A percentile compares a stretch with the other conserved stretches of the same genome.
phyloP scores from a whole-genome alignment of 2,888 invertebrate species.

The Conistra vaccinii region DNA sequence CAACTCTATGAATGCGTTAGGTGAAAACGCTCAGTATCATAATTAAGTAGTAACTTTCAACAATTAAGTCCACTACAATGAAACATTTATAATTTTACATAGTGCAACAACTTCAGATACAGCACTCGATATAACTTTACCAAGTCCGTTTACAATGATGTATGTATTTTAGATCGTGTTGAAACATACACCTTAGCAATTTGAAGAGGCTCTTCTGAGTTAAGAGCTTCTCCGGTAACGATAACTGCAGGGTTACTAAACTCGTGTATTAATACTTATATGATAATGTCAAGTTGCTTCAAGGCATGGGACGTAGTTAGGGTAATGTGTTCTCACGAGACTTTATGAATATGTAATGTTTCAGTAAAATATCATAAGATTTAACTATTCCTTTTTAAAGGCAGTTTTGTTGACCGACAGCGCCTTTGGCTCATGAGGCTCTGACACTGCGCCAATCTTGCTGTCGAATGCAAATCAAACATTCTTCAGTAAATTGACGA shows the following conservation, averaged over 20 bases:
- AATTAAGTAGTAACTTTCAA: no score
- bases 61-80: no score
- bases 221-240: constrained; percentile 32
- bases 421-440: neutral
- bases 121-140: neutral
- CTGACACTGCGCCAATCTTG: neutral
- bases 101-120: neutral
- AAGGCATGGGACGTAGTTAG: constrained; percentile 39
- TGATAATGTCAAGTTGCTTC: constrained; percentile 48
- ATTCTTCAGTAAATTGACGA: neutral
- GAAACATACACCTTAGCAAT: constrained; percentile 20
- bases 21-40: no score
- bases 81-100: no score
- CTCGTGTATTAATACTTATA: neutral
- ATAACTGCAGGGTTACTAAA: constrained; percentile 17
- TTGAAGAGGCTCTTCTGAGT: constrained; percentile 6
- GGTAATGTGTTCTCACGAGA: constrained; percentile 49
- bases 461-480: neutral
- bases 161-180: constrained; percentile 27
- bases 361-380: neutral
- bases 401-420: neutral
- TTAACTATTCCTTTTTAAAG: neutral
- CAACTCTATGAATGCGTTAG: no score
- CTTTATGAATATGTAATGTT: constrained; percentile 3
- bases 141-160: neutral